A percentile compares a stretch with the other conserved stretches of the same genome.
These are phyloP conservation scores for Crambe crambe DNA, from an alignment of 37 sponge, comb jelly and placozoan species.

Conservation along the genomic window DNA sequence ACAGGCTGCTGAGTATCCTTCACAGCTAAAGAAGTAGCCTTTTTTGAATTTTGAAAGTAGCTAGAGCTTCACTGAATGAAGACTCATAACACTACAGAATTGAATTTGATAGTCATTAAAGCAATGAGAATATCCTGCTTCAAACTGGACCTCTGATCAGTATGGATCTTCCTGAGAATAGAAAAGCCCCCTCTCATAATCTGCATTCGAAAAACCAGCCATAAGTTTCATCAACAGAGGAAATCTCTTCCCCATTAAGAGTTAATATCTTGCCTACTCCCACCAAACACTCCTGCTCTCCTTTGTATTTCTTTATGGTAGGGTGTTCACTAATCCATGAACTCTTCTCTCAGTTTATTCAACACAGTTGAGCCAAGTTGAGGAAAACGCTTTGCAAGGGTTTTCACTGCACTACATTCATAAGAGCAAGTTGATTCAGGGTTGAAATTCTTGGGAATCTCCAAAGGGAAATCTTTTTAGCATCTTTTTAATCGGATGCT, in stretches of 20 bases:
- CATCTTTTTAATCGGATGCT: constrained; percentile 40
- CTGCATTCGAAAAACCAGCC: constrained; percentile 40
- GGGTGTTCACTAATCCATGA: constrained; percentile 38
- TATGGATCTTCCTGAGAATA: too few relatives aligned
- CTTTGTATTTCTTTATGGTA: background rate
- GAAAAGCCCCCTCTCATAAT: too few relatives aligned
- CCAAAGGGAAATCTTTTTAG: constrained; percentile 35
- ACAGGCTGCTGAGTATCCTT: too few relatives aligned
- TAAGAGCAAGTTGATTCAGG: constrained; percentile 22
- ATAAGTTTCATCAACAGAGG: constrained; percentile 27
- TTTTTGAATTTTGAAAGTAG: too few relatives aligned
- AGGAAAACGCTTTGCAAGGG: constrained; percentile 10
- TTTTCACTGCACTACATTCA: background rate
- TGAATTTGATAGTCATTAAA: constrained; percentile 31
- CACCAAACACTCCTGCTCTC: constrained; percentile 7
- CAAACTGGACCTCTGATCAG: too few relatives aligned
- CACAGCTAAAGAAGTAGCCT: too few relatives aligned
- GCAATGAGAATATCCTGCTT: too few relatives aligned
- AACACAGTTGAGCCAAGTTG: constrained; percentile 17
- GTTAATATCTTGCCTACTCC: constrained; percentile 25
- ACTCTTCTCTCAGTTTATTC: constrained; percentile 32
- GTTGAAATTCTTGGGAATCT: constrained; percentile 45
- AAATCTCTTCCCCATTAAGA: constrained; percentile 53
- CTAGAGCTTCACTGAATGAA: too few relatives aligned
- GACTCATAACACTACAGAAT: constrained; percentile 18